Conservation (phyloP, 2,113 vertebrate species). For the Nannobrachium achirus region DNA sequence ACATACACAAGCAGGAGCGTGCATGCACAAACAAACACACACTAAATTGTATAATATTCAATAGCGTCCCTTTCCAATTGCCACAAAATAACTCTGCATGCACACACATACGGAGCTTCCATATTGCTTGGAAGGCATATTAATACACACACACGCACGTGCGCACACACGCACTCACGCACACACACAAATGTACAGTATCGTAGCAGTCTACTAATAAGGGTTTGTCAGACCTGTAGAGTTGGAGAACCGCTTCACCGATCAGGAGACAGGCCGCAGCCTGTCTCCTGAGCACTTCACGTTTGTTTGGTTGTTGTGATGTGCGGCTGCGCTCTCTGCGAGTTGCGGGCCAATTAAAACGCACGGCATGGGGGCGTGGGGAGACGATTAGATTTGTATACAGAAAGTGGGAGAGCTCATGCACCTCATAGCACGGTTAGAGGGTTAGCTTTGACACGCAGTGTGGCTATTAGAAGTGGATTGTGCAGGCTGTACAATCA, state of each 20-base stretch:
- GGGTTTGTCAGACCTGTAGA: constrained; percentile 64
- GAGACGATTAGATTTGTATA: neutral
- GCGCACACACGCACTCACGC: constrained; percentile 26
- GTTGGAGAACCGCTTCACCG: constrained; percentile 32
- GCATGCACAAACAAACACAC: constrained; percentile 37
- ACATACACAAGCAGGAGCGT: constrained; percentile 6
- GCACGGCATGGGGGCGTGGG: constrained; percentile 23
- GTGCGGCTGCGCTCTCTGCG: constrained; percentile 5
- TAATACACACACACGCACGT: constrained; percentile 12
- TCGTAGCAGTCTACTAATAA: constrained; percentile 54
- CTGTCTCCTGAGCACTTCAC: constrained; percentile 19
- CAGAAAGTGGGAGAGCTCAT: neutral
- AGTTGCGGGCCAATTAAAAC: constrained; percentile 65
- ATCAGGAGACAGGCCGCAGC: constrained; percentile 37
- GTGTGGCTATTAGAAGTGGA: constrained; percentile 39
- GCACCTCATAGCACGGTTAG: neutral
- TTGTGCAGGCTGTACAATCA: constrained; percentile 21
- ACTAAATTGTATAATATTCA: constrained; percentile 74
- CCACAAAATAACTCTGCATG: constrained; percentile 52
- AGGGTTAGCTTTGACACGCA: neutral
- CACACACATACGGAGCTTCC: too few relatives aligned
- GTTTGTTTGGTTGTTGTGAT: constrained; percentile 20
- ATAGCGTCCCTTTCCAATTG: constrained; percentile 55
- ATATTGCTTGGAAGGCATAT: too few relatives aligned
- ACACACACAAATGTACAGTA: constrained; percentile 48